These are phyloP conservation scores for Colostygia pectinataria DNA, from an alignment of 2,888 invertebrate genomes.

Conservation along the genomic window DNA sequence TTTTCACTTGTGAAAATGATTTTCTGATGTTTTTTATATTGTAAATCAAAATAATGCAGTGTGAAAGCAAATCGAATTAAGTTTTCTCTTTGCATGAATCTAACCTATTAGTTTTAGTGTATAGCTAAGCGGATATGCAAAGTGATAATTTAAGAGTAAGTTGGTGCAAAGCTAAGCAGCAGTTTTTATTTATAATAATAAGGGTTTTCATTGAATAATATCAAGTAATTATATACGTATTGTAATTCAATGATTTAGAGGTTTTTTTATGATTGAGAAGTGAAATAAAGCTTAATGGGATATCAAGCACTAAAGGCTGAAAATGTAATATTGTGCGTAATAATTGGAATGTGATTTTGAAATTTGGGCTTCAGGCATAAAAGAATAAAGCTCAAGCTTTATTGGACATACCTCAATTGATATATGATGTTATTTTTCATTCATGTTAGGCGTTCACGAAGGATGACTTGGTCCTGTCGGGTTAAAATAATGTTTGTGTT, in stretches of 20 bases:
- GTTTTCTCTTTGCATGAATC: no score
- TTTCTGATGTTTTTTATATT: background rate
- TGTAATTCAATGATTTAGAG: background rate
- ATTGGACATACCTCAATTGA: slow-evolving; percentile 68
- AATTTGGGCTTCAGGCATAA: slow-evolving; percentile 42
- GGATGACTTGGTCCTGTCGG: slow-evolving; percentile 80
- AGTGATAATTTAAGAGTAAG: background rate
- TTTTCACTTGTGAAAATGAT: background rate
- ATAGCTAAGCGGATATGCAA: background rate
- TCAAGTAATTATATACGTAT: background rate
- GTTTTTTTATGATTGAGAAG: background rate
- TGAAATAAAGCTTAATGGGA: slow-evolving; percentile 1
- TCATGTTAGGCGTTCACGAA: slow-evolving; percentile 81
- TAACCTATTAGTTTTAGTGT: no score
- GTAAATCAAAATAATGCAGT: no score
- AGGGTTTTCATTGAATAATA: background rate
- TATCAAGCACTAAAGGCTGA: slow-evolving; percentile 23
- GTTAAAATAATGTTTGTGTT: slow-evolving; percentile 49
- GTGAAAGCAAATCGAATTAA: no score
- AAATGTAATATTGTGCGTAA: slow-evolving; percentile 19
- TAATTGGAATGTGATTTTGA: slow-evolving; percentile 34
- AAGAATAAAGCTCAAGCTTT: slow-evolving; percentile 52
- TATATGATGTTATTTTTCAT: slow-evolving; percentile 45
- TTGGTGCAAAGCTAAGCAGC: slow-evolving; percentile 16
- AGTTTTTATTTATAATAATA: background rate